Conservation (phyloP, 2,797 vertebrate species). For the Cebuella pygmaea region DNA sequence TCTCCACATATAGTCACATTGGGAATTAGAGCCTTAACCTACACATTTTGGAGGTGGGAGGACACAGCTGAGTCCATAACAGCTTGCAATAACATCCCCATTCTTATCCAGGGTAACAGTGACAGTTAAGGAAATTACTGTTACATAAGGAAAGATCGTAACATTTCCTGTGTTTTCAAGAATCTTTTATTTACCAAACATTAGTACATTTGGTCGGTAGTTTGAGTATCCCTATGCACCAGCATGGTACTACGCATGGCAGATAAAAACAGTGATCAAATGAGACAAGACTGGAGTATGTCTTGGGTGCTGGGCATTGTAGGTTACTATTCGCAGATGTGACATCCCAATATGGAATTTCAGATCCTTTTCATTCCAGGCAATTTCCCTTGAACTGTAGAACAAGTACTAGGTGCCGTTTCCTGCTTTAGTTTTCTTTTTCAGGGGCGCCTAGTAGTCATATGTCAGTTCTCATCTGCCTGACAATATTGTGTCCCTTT, state of each 20-base stretch:
- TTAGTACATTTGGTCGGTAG: background rate
- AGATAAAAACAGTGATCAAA: background rate
- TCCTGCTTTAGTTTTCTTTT: background rate
- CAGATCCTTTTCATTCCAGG: background rate
- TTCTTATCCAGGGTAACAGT: background rate
- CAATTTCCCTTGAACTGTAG: background rate
- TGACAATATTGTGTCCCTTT: background rate
- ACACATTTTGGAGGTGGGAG: background rate
- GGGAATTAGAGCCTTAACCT: background rate
- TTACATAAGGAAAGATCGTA: background rate
- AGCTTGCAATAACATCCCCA: background rate
- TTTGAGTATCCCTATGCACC: background rate
- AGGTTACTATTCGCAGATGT: background rate
- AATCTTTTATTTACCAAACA: background rate
- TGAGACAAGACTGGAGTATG: background rate
- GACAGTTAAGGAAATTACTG: background rate
- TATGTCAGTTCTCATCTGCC: conserved; percentile 14
- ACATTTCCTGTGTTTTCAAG: background rate
- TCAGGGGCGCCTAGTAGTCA: background rate
- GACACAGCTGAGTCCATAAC: background rate
- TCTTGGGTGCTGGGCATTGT: background rate
- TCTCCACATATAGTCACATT: background rate
- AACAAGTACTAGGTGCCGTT: background rate
- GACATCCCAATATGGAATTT: background rate
- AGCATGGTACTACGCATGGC: background rate